Base-by-base conservation (phyloP, 2,888 invertebrate species). In the Blastobasis adustella region DNA sequence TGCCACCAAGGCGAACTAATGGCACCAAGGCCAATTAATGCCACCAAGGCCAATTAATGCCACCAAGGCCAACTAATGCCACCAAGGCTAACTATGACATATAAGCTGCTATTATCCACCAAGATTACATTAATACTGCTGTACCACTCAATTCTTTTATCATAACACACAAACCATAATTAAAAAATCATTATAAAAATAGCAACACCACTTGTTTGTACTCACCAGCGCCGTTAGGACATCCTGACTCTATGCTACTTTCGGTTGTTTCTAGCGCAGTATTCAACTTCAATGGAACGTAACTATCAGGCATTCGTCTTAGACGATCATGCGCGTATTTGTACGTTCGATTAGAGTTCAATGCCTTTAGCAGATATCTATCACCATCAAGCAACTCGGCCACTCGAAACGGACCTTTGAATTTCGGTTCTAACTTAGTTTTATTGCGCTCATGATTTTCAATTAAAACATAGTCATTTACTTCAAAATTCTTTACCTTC, bases 381-480 rank as follows among this genome's bases (percentile, higher is more conserved):
- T 64, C 61, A 10, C 55, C 56, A 5, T 56, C 56, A 8, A 59
- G 38, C 0, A 63, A 9, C 8, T 61, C 57, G 6, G 54, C 45
- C 0, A 63, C 45, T 48, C 55, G 43, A 47, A 58, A 62, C 0
- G 62, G 59, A 0, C 61, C 65, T 44, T 52, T 60, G 46, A 43
- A 63, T 43, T 61, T 65, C 0, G 61, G 54, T 36, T 62, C 61
- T 4, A 65, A 47, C 39, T 63, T 63, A 0, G 56, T 55, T 49
- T 60, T 57, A 44, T 64, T 60, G 0, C 61, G 50, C 46, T 58
- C 61, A 6, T 58, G 53, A 45, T 56, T 59, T 23, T 57, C 42
- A 6, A 61, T 5, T n/a, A 62, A 46, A 4, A 63, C 63, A 41
- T 54, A 61, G 38, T 62, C 62, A 37, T 59, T 60, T 0, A 61